A percentile compares a stretch with the other conserved stretches of the same genome.
These are phyloP conservation scores for Schizaphis graminum DNA, from an alignment of 2,888 invertebrate species.

Conservation along the genomic window DNA sequence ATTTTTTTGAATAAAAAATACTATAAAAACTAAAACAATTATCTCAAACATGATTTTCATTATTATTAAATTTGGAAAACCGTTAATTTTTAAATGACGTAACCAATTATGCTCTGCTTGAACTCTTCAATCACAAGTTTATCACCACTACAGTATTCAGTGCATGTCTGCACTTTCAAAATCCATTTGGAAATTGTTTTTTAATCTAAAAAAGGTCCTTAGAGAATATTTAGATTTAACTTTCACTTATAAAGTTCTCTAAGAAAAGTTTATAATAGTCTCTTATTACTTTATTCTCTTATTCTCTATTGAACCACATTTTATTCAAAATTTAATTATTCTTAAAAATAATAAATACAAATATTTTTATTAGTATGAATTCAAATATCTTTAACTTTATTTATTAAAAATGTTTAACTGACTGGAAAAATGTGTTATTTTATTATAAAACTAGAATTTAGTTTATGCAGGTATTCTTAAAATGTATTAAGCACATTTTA, in stretches of 20 bases:
- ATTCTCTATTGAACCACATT: neutral
- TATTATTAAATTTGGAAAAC: slow-evolving; percentile 41
- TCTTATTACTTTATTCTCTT: slow-evolving; percentile 7
- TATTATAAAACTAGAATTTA: neutral
- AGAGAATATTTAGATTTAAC: slow-evolving; percentile 54
- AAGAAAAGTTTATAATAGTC: slow-evolving; percentile 50
- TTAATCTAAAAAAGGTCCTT: slow-evolving; percentile 57
- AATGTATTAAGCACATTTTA: neutral
- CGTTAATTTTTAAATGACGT: slow-evolving; percentile 47
- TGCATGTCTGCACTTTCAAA: slow-evolving; percentile 48
- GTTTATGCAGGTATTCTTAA: neutral
- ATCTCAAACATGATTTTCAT: slow-evolving; percentile 21
- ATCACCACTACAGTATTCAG: slow-evolving; percentile 49
- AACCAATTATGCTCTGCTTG: slow-evolving; percentile 34
- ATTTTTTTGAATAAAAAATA: neutral
- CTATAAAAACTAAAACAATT: slow-evolving; percentile 39
- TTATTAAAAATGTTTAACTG: neutral
- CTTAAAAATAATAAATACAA: neutral
- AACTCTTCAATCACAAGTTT: slow-evolving; percentile 57
- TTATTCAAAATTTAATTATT: slow-evolving; percentile 4
- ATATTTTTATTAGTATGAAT: neutral
- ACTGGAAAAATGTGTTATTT: neutral
- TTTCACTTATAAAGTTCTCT: slow-evolving; percentile 35
- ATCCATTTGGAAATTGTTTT: slow-evolving; percentile 53
- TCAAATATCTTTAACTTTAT: neutral